phyloP scores from a whole-genome alignment of 2,888 invertebrate species.

The Plagodis pulveraria region DNA sequence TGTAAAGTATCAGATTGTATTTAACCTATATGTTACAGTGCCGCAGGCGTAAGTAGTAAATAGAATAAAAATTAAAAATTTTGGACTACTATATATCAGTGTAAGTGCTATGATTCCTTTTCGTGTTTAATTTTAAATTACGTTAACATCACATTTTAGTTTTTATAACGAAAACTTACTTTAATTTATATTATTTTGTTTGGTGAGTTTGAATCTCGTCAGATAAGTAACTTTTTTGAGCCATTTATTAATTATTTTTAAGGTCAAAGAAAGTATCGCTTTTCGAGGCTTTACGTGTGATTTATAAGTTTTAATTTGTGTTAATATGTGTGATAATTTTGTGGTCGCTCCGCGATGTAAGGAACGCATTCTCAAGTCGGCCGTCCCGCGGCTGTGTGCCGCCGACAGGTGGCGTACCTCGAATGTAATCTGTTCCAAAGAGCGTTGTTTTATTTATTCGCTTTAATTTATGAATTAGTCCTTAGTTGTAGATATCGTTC shows the following conservation, averaged over 20 bases:
- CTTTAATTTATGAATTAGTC: conserved; percentile 69
- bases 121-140: conserved; percentile 36
- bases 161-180: conserved; percentile 21
- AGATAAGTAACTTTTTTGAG: conserved; percentile 1
- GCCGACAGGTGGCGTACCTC: conserved; percentile 55
- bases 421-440: conserved; percentile 78
- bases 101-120: conserved; percentile 52
- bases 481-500: conserved; percentile 45
- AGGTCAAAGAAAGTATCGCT: conserved; percentile 14
- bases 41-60: conserved; percentile 38
- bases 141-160: conserved; percentile 34
- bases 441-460: conserved; percentile 73
- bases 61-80: conserved; percentile 27
- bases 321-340: conserved; percentile 7
- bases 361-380: conserved; percentile 12
- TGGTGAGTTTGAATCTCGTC: conserved; percentile 27
- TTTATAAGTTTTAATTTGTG: conserved; percentile 6
- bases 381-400: neutral
- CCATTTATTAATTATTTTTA: conserved; percentile 15
- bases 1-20: neutral
- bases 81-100: conserved; percentile 45
- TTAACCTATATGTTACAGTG: conserved; percentile 39
- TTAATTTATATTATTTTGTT: conserved; percentile 17
- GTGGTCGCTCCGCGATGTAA: conserved; percentile 18
- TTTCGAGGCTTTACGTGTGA: conserved; percentile 22